phyloP scores from a whole-genome alignment of 1,140 invertebrate species.

The Drosophila neocordata region DNA sequence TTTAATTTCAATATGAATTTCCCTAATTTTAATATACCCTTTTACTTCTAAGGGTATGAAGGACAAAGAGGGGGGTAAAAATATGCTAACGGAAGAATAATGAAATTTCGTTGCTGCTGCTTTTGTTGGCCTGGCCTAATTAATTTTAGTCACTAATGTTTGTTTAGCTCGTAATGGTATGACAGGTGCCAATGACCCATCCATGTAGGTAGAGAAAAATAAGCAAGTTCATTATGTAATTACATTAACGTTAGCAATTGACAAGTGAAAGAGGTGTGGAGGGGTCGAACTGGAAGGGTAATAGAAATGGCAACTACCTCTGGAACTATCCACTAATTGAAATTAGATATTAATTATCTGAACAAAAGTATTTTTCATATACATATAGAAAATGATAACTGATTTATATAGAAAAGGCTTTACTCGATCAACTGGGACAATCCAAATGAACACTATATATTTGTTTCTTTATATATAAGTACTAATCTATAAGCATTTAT shows the following conservation, averaged over 20 bases:
- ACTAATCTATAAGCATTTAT: too few relatives aligned
- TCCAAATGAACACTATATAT: too few relatives aligned
- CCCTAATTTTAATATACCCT: neutral
- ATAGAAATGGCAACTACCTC: neutral
- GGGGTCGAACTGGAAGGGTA: neutral
- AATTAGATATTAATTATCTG: neutral
- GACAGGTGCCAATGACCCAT: slow-evolving; percentile 36
- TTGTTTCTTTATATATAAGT: too few relatives aligned
- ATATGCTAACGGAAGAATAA: slow-evolving; percentile 12
- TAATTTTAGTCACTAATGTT: slow-evolving; percentile 72
- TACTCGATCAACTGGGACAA: too few relatives aligned
- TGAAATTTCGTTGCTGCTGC: slow-evolving; percentile 33
- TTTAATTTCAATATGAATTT: too few relatives aligned
- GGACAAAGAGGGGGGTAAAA: neutral
- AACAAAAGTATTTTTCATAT: neutral
- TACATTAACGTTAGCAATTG: slow-evolving; percentile 66
- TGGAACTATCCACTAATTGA: neutral
- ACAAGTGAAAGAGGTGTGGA: slow-evolving; percentile 14
- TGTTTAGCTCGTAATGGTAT: slow-evolving; percentile 49
- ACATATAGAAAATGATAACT: too few relatives aligned
- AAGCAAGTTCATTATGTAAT: slow-evolving; percentile 69
- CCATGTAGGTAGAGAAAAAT: slow-evolving; percentile 20
- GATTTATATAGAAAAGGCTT: too few relatives aligned
- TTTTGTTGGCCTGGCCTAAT: slow-evolving; percentile 52
- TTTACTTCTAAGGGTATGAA: neutral